A percentile compares a stretch with the other conserved stretches of the same genome.
Evolutionary conservation across 2,113 vertebrate species (phyloP).

Genomic region (Apaloderma vittatum): DNA sequence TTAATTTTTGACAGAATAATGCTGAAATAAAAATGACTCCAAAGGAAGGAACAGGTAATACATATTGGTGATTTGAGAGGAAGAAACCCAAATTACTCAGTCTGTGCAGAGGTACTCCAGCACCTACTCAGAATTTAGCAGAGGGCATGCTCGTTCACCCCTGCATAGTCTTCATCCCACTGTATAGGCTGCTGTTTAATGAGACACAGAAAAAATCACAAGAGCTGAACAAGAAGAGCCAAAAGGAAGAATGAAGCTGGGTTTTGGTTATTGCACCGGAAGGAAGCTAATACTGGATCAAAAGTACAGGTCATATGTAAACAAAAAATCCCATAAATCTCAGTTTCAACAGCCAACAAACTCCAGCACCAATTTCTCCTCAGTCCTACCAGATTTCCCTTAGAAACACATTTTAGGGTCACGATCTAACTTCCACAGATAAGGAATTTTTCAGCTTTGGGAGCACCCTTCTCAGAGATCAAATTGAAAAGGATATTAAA

Average conservation of each 20-base stretch:
- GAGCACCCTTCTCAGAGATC: background rate
- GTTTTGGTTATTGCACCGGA: background rate
- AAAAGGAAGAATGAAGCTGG: background rate
- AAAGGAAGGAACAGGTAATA: background rate
- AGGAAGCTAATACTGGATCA: background rate
- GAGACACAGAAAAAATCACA: background rate
- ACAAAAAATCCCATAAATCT: background rate
- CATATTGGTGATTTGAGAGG: background rate
- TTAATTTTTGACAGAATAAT: background rate
- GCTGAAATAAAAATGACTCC: background rate
- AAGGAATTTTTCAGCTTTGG: background rate
- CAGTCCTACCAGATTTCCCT: accelerated
- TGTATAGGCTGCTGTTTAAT: background rate
- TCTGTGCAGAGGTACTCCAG: background rate
- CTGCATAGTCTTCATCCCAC: background rate
- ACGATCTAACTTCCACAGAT: background rate
- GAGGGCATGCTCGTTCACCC: accelerated
- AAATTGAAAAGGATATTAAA: background rate
- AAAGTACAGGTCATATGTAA: background rate
- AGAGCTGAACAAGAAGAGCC: background rate
- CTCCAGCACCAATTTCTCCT: background rate
- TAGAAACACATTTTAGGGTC: background rate
- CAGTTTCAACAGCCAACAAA: background rate
- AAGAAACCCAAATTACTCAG: background rate
- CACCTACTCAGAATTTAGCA: background rate